Conservation (phyloP, 23 tunicate species). For the Oikopleura dioica region DNA sequence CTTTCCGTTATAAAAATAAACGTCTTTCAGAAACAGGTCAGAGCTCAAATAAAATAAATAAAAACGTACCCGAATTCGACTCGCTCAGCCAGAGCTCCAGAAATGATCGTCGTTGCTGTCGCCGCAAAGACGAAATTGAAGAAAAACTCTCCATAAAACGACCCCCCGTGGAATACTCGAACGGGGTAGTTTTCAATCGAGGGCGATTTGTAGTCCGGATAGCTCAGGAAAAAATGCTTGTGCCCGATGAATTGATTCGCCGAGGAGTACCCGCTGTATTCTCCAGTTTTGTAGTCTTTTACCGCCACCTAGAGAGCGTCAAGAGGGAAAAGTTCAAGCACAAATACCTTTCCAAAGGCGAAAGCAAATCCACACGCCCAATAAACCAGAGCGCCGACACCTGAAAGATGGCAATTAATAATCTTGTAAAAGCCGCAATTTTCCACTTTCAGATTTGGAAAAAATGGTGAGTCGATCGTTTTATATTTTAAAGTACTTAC, state of each 20-base stretch:
- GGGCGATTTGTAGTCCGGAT: neutral
- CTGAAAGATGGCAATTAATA: no score
- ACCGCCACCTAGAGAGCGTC: no score
- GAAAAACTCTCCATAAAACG: constrained; percentile 25
- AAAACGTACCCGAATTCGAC: constrained; percentile 19
- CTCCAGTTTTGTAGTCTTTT: neutral
- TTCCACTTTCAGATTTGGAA: no score
- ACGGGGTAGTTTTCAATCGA: neutral
- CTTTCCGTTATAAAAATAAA: no score
- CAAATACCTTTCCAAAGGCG: constrained; percentile 35
- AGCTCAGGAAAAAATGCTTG: constrained; percentile 21
- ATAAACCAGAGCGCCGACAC: constrained; percentile 31
- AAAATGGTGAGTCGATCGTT: no score
- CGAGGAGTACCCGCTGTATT: neutral
- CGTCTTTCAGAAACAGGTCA: no score
- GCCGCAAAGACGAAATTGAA: constrained; percentile 43
- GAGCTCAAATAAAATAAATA: no score
- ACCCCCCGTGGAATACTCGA: no score
- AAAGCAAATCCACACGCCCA: constrained; percentile 37
- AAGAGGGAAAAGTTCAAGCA: no score
- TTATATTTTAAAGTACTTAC: no score
- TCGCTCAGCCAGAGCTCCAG: constrained; percentile 42
- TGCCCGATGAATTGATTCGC: constrained; percentile 33
- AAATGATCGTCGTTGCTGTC: constrained; percentile 34
- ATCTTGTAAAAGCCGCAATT: no score